Conservation (phyloP, 2,888 invertebrate species). For the Pollenia griseotomentosa region DNA sequence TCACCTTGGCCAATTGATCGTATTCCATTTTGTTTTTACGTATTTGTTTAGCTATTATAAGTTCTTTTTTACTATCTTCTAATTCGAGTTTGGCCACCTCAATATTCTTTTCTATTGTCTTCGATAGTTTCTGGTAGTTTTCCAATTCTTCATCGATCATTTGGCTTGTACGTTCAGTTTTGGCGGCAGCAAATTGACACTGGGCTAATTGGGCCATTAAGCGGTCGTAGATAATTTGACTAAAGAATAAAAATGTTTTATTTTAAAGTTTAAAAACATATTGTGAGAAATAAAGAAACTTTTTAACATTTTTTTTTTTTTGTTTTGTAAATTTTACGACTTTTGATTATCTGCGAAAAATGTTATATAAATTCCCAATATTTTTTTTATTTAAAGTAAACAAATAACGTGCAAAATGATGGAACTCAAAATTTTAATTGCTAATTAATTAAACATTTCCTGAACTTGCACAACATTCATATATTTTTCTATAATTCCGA, state of each 20-base stretch:
- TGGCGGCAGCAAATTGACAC: constrained; percentile 94
- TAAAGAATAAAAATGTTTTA: constrained; percentile 76
- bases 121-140: constrained; percentile 91
- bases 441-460: too few relatives aligned
- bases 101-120: constrained; percentile 91
- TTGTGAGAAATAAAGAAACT: neutral
- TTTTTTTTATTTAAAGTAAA: too few relatives aligned
- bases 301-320: too few relatives aligned
- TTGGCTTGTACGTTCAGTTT: constrained; percentile 90
- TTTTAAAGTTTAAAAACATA: neutral
- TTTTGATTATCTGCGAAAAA: too few relatives aligned
- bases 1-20: constrained; percentile 95
- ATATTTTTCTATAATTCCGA: too few relatives aligned
- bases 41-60: constrained; percentile 93
- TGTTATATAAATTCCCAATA: too few relatives aligned
- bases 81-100: constrained; percentile 92
- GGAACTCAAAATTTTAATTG: too few relatives aligned
- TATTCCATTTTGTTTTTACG: constrained; percentile 96
- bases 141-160: constrained; percentile 94
- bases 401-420: too few relatives aligned
- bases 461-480: too few relatives aligned
- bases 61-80: constrained; percentile 91
- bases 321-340: too few relatives aligned
- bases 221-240: constrained; percentile 90
- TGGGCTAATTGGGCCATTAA: constrained; percentile 93